phyloP scores from a whole-genome alignment of 2,797 vertebrate species.

The Staurois parvus region DNA sequence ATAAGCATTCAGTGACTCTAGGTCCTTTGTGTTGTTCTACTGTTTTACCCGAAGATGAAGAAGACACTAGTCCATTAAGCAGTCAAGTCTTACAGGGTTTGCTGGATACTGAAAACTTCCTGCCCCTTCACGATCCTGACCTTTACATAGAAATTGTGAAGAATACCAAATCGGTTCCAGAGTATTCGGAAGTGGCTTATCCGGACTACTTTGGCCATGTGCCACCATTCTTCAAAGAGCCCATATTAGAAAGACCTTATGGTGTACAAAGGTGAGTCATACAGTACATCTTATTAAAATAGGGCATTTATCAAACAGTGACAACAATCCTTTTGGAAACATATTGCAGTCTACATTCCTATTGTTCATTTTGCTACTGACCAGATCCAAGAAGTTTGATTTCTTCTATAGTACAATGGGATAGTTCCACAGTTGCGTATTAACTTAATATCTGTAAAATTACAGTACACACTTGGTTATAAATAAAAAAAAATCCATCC shows the following conservation, averaged over 20 bases:
- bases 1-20: slow-evolving; percentile 76
- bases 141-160: slow-evolving; percentile 95
- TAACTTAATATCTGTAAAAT: too few species aligned
- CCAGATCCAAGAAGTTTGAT: background rate
- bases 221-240: slow-evolving; percentile 89
- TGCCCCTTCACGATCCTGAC: slow-evolving; percentile 91
- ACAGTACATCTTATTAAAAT: slow-evolving; percentile 28
- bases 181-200: slow-evolving; percentile 94
- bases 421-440: too few species aligned
- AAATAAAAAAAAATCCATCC: too few species aligned
- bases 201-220: slow-evolving; percentile 98
- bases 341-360: too few species aligned
- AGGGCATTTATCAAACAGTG: too few species aligned
- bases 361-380: too few species aligned
- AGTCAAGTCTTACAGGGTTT: slow-evolving; percentile 82
- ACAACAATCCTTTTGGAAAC: too few species aligned
- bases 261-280: slow-evolving; percentile 92
- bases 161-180: slow-evolving; percentile 87
- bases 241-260: slow-evolving; percentile 90
- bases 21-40: slow-evolving; percentile 82
- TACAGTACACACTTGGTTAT: too few species aligned
- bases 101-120: slow-evolving; percentile 80
- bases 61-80: slow-evolving; percentile 73
- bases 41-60: slow-evolving; percentile 84
- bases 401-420: background rate